Base-by-base conservation (phyloP, 2,888 invertebrate species). In the Rhorus exstirpatorius region DNA sequence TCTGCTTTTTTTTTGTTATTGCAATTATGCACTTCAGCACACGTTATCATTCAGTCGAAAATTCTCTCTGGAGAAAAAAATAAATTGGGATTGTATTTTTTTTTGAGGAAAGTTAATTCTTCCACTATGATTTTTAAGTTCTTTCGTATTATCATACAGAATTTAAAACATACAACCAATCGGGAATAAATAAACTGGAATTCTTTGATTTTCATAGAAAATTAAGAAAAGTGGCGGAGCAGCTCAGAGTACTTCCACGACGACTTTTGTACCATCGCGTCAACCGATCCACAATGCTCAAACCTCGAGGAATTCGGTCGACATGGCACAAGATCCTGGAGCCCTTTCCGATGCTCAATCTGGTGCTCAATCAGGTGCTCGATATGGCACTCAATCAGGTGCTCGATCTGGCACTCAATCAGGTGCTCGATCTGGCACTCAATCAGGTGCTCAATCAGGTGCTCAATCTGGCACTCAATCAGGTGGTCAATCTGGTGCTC, bases 221-320 rank as follows among this genome's bases (percentile, higher is more conserved):
- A 35, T 49, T 41, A 51, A 53, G 17, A 77, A 41, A 53, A 26
- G 35, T 8, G 58, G 1, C 41, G 61, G 7, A 17, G 24, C 60
- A 8, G 4, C 61, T 14, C 17, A 58, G 49, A 74, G n/a, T 55
- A 44, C 72, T 8, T 63, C 81, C 0, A 7, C 35, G 1, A 26
- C 49, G 76, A 35, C 19, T 7, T 70, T 70, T n/a, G 21, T 55
- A 4, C 70, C 70, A 8, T 65, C 76, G 10, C 80, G 75, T 49
- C 67, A 81, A 35, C 72, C 55, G 19, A 19, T 74, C 55, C 51
- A 53, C 8, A 44, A 21, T 4, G 53, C 19, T 21, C 14, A 14
- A 38, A 3, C 60, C n/a, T 68, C 68, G 35, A 46, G 24, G 1
- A 24, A 35, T 68, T 58, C 38, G 38, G 46, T 24, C 2, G 44